Base-by-base conservation (phyloP, 2,113 vertebrate genomes). In the Entomyzon cyanotis region DNA sequence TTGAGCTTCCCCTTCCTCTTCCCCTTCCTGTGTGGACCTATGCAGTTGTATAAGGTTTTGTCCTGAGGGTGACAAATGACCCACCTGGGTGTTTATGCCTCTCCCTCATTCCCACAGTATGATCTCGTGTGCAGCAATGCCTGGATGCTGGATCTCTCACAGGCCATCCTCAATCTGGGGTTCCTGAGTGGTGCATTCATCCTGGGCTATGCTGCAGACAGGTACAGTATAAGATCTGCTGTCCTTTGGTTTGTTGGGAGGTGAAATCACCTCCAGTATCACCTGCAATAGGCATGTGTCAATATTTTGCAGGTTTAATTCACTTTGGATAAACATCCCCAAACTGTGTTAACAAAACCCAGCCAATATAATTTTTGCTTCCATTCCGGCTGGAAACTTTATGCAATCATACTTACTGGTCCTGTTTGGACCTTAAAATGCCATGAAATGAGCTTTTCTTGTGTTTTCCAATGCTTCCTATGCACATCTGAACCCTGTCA, bases 151-250 rank as follows among this genome's bases (percentile, higher is more conserved):
- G 99, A 99, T 94, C 92, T 99, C 98, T 98, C 98, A 62, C 99
- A 99, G 84, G 98, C 99, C 37, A 83, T 98, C 64, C 98, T 99
- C 62, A 99, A 99, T 60, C 95, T 99, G 68, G 99, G 99, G 5
- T 99, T 99, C 96, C 97, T 99, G 92, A 37, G 98, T 1, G 99
- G 99, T 2, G 99, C 99, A 0, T 98, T 99, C 64, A 95, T 95
- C 35, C 97, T 99, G 24, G 99, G 99, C 92, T 99, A 99, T 33
- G 97, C 99, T 81, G 99, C 99, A 7, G 99, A 99, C 98, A 99
- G 98, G 99, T 99, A 95, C 92, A 77, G 92, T 84, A 47, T 9
- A 22, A 59, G 4, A 1, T 4, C 46, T 69, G 41, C 69, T 79
- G 21, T 52, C 22, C 44, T 67, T 55, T 27, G 15, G 2, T 30